Conservation (phyloP, 2,888 invertebrate genomes). For the Brachypterus glaber region DNA sequence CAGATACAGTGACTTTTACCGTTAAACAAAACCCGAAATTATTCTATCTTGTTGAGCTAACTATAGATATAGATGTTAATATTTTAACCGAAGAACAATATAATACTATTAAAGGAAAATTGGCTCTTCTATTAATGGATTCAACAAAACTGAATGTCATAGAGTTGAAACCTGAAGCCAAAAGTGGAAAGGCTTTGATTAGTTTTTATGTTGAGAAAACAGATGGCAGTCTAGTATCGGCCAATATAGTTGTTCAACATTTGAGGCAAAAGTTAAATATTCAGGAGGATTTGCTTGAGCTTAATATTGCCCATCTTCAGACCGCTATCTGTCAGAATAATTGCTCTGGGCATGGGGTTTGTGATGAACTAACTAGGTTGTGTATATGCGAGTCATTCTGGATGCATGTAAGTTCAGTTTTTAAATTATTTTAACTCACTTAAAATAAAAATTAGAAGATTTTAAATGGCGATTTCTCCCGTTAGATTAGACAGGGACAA, state of each 20-base stretch:
- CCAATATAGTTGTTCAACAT: conserved; percentile 55
- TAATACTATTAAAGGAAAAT: conserved; percentile 67
- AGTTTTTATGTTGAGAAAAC: conserved; percentile 41
- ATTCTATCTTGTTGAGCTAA: conserved; percentile 70
- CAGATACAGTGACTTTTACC: conserved; percentile 74
- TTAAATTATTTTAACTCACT: not conserved
- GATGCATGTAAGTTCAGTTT: conserved; percentile 58
- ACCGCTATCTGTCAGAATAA: conserved; percentile 84
- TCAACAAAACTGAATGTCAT: conserved; percentile 51
- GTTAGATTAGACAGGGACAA: no score
- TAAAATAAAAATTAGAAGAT: not conserved
- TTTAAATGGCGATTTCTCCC: no score
- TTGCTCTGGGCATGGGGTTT: conserved; percentile 86
- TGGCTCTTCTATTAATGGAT: conserved; percentile 69
- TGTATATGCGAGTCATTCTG: conserved; percentile 93
- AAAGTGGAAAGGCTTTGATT: conserved; percentile 43
- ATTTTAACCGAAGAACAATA: conserved; percentile 61
- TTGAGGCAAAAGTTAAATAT: conserved; percentile 59
- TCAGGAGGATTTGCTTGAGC: conserved; percentile 58
- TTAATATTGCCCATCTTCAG: conserved; percentile 68
- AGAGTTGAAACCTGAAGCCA: conserved; percentile 43
- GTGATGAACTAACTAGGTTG: conserved; percentile 71
- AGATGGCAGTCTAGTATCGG: conserved; percentile 43
- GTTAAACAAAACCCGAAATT: conserved; percentile 70
- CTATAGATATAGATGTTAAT: conserved; percentile 64